phyloP scores from a whole-genome alignment of 2,888 invertebrate genomes.

The Microchrysa polita region DNA sequence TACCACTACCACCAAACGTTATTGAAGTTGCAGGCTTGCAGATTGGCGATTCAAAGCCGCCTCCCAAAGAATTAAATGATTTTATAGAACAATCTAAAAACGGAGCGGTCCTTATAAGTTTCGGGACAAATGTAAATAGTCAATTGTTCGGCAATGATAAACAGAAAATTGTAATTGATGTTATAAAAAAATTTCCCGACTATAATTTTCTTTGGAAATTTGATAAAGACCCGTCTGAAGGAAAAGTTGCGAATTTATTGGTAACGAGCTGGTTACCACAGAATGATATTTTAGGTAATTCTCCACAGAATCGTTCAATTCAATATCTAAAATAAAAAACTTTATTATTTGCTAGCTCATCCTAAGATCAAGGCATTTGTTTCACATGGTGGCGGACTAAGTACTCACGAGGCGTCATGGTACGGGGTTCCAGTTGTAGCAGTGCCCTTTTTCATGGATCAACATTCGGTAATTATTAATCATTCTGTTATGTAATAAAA shows the following conservation, averaged over 20 bases:
- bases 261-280: slow-evolving; percentile 66
- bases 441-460: slow-evolving; percentile 58
- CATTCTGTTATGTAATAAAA: too few relatives aligned
- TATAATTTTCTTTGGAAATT: slow-evolving; percentile 63
- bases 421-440: slow-evolving; percentile 59
- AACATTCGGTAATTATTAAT: slow-evolving; percentile 52
- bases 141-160: slow-evolving; percentile 49
- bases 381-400: slow-evolving; percentile 58
- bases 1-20: slow-evolving; percentile 59
- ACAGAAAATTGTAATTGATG: slow-evolving; percentile 53
- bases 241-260: slow-evolving; percentile 58
- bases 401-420: slow-evolving; percentile 57
- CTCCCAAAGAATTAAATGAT: slow-evolving; percentile 54
- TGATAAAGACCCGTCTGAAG: slow-evolving; percentile 51
- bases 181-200: slow-evolving; percentile 55
- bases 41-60: slow-evolving; percentile 54
- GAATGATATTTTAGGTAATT: slow-evolving; percentile 66
- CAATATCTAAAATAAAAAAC: too few relatives aligned
- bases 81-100: slow-evolving; percentile 56
- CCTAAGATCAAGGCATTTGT: slow-evolving; percentile 56
- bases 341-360: too few relatives aligned
- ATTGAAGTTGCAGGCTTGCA: slow-evolving; percentile 62
- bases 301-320: too few relatives aligned
- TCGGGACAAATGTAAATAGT: slow-evolving; percentile 58
- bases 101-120: slow-evolving; percentile 59